Base-by-base conservation (phyloP, 2,113 vertebrate species). In the Anoplopoma fimbria region DNA sequence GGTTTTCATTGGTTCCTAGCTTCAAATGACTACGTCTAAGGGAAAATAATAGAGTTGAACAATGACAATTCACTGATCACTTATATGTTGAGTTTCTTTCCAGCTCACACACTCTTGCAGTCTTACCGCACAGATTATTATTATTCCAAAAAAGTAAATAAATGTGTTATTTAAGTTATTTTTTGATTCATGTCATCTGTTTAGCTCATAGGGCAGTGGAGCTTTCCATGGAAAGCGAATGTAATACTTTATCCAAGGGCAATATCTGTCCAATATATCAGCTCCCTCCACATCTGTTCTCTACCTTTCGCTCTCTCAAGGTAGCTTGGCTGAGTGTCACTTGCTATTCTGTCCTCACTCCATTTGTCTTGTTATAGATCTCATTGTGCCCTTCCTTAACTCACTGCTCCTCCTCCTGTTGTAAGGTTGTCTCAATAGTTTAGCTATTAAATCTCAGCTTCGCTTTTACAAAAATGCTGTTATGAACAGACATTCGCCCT, bases 191-290 rank as follows among this genome's bases (percentile, higher is more conserved):
- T 67, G 51, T 27, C 25, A 57, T 33, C 58, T 6, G 68, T 69
- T 83, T 31, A 65, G 57, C 25, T 82, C n/a, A 62, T 0, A 64
- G 6, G 21, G 17, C 25, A 69, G 63, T 42, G 42, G 75, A 82
- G 19, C 60, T 53, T 65, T 75, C 45, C 49, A 40, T 64, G 27
- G 75, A 69, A 72, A 79, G 33, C 29, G 53, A 42, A 76, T 69
- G 58, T 23, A 62, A 70, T 36, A 65, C 23, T 63, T 40, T 15
- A 58, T 61, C 34, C 19, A 79, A 72, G 9, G 64, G 4, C 34
- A 0, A 27, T 38, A 79, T 57, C n/a, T 73, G 36, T 42, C 31
- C 14, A 21, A 33, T 58, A 17, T 34, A 29, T 81, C 53, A 38
- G 3, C n/a, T 49, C 45, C 1, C 9, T 57, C 12, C 8, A 53